Evolutionary conservation across 2,113 vertebrate species (phyloP), one percentile per base, ranked within the genome.

Genomic region (Anser cygnoides): DNA sequence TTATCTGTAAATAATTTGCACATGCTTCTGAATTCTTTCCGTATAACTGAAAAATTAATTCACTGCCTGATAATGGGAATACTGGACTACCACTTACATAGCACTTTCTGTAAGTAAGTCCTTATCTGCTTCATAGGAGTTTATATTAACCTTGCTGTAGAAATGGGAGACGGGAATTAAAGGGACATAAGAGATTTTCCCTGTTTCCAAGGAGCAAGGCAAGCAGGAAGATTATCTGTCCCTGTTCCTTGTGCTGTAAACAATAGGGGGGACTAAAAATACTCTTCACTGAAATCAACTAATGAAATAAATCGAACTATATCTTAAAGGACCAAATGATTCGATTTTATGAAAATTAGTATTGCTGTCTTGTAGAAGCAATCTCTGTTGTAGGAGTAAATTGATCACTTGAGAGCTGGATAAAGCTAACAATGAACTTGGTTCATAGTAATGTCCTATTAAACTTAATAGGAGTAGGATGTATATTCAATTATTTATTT

Each of bases 251-350:
- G 17, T 76, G 79, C 72, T 90, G 88, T 85, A 95, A 90, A 71
- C 87, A 96, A 68, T 20, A 44, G 67, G 17, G 37, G 37, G 46
- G 57, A 65, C 79, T 95, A 66, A 95, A 93, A 89, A 92, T 93
- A 84, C 9, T 86, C 31, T 35, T 84, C 5, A 3, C 46, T 91
- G 55, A 81, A 89, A 81, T 4, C 0, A 21, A 58, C 79, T 37
- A 31, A 41, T 52, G 77, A 54, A 82, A 87, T 61, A 84, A 96
- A 81, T 67, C 67, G 80, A 89, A 35, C 63, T 93, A 46, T 75
- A 52, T 31, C 52, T 89, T 84, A 67, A 89, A 86, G 84, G 62
- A 93, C 35, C 33, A 52, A 33, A 63, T 61, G 59, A 46, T 76
- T 76, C 35, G 52, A 79, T 92, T 77, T 96, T 71, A 55, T 81